Percentiles rank a stretch among this genome's conserved stretches.
Evolutionary conservation across 2,888 invertebrate genomes (phyloP).

Genomic region (Capitulum mitella): DNA sequence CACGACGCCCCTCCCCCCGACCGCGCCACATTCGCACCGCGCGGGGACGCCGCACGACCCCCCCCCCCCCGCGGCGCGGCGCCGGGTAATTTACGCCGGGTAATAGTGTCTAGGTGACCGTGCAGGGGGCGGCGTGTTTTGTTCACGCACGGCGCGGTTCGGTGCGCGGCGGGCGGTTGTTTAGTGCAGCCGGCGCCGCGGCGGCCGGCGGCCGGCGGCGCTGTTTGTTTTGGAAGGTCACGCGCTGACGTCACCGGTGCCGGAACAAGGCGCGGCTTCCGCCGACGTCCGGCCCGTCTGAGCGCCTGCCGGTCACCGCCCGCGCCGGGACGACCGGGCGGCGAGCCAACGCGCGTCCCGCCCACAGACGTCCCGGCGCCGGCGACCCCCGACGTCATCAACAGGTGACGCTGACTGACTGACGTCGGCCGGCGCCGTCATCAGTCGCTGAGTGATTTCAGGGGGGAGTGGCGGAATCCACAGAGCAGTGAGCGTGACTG

Average conservation of each 20-base stretch:
- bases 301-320: no score
- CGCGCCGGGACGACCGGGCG: no score
- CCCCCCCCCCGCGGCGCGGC: not conserved
- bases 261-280: not conserved
- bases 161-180: not conserved
- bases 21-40: not conserved
- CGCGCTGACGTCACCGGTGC: not conserved
- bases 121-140: not conserved
- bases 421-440: no score
- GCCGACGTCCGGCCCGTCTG: no score
- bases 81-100: not conserved
- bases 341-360: no score
- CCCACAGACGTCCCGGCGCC: no score
- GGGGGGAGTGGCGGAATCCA: no score
- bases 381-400: no score
- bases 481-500: no score
- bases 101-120: slow-evolving; percentile 6
- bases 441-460: no score
- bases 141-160: not conserved
- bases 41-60: not conserved
- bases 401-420: no score
- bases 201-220: not conserved
- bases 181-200: not conserved
- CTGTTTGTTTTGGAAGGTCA: not conserved
- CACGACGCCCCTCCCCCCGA: not conserved